Base-by-base conservation (phyloP, 2,113 vertebrate species). In the Hemibates koningsi region DNA sequence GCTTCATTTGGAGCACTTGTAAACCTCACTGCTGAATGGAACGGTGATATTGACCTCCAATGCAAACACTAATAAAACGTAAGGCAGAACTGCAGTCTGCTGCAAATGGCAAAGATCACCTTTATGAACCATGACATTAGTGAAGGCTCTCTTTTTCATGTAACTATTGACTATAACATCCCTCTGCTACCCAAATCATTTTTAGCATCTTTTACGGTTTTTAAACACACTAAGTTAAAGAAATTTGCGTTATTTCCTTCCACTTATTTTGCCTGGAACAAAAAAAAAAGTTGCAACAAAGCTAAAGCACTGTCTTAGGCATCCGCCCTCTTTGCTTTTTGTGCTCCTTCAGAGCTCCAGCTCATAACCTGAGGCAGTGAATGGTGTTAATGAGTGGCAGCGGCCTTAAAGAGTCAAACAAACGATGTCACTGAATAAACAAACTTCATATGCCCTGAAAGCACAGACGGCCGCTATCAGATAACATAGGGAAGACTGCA, bases 371-470 rank as follows among this genome's bases (percentile, higher is more conserved):
- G 90, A 95, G 93, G 91, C 93, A 84, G 86, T 93, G 94, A 95
- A 95, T 93, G 93, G 95, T 93, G 93, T 95, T 93, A 93, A 94
- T 92, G 92, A 94, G 91, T 88, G 89, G 88, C 89, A 80, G 91
- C 27, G 90, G 88, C 91, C 88, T 90, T 85, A 80, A 76, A 54
- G 91, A 95, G 91, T 95, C 94, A 95, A 96, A 96, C 94, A 96
- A 96, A 96, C 95, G 14, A 94, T 95, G 95, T 95, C 90, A 91
- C 93, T 88, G 86, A 82, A 91, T 90, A 96, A 95, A 96, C 95
- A 95, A 93, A 95, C 91, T 85, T 91, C 92, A 89, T 93, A 88
- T 90, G 88, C 90, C 95, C 95, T 94, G 91, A 95, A 95, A 95
- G 94, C 93, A 91, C 88, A 93, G 88, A 93, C 88, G 84, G 90